These are phyloP conservation scores for Piliocolobus tephrosceles DNA, from an alignment of 2,113 vertebrate genomes.

Conservation along the genomic window DNA sequence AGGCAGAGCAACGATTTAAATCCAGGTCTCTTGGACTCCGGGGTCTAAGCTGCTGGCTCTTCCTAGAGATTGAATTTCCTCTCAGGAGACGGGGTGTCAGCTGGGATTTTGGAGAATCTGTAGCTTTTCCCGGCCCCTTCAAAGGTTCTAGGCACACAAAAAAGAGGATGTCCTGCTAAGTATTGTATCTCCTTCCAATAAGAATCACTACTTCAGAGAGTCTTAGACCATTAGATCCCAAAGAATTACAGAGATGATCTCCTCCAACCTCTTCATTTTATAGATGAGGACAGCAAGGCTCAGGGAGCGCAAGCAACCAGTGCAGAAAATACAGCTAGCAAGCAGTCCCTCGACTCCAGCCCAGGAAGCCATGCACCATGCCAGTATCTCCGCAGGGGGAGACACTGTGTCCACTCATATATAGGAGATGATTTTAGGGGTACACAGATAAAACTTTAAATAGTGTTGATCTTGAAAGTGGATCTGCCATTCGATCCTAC, in stretches of 20 bases:
- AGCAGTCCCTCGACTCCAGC: not conserved
- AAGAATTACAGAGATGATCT: not conserved
- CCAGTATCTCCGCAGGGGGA: not conserved
- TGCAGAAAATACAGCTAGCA: not conserved
- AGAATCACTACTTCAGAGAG: not conserved
- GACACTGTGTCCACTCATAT: not conserved
- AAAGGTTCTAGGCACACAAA: not conserved
- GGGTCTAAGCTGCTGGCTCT: not conserved
- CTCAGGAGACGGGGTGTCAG: not conserved
- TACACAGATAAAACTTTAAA: not conserved
- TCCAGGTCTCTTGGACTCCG: not conserved
- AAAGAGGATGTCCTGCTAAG: not conserved
- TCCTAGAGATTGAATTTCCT: not conserved
- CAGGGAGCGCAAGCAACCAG: not conserved
- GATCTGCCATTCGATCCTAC: too few relatives aligned
- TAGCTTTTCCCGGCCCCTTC: not conserved
- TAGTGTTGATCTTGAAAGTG: not conserved
- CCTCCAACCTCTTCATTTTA: not conserved
- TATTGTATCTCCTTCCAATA: not conserved
- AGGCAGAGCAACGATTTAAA: not conserved
- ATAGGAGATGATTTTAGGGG: not conserved
- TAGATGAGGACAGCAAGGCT: not conserved
- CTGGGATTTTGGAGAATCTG: not conserved
- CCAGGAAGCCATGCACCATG: not conserved
- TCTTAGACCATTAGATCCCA: not conserved